phyloP scores from a whole-genome alignment of 2,113 vertebrate genomes.

The Vidua chalybeata region DNA sequence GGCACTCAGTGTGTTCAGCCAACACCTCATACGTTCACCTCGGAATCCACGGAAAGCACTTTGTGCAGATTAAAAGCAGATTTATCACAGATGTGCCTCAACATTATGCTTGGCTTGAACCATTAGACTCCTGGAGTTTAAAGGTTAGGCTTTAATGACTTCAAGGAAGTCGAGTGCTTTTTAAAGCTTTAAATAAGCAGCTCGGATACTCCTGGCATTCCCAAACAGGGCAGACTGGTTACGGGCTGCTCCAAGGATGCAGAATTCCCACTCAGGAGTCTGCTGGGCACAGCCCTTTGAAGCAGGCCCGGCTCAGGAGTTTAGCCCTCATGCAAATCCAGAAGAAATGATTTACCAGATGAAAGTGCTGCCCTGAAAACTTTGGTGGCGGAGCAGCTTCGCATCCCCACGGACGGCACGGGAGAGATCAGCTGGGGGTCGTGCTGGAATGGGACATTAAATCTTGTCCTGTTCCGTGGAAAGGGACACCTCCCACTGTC shows the following conservation, averaged over 20 bases:
- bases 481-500: rapidly evolving
- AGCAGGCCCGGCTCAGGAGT: background rate
- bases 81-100: conserved; percentile 29
- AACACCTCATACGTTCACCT: conserved; percentile 8
- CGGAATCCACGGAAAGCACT: background rate
- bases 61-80: conserved; percentile 37
- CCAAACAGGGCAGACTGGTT: conserved; percentile 37
- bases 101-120: conserved; percentile 25
- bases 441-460: background rate
- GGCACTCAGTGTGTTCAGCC: background rate
- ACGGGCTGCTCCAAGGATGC: background rate
- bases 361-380: background rate
- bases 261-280: background rate
- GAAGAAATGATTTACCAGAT: background rate
- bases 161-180: conserved; percentile 56
- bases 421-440: background rate
- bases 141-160: conserved; percentile 59
- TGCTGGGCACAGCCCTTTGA: background rate
- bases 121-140: conserved; percentile 62
- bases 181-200: background rate
- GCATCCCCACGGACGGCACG: background rate
- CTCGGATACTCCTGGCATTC: background rate
- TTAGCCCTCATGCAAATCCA: conserved; percentile 34
- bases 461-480: background rate
- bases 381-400: background rate